phyloP scores from a whole-genome alignment of 2,113 vertebrate genomes.

The Gorsachius goisagi region DNA sequence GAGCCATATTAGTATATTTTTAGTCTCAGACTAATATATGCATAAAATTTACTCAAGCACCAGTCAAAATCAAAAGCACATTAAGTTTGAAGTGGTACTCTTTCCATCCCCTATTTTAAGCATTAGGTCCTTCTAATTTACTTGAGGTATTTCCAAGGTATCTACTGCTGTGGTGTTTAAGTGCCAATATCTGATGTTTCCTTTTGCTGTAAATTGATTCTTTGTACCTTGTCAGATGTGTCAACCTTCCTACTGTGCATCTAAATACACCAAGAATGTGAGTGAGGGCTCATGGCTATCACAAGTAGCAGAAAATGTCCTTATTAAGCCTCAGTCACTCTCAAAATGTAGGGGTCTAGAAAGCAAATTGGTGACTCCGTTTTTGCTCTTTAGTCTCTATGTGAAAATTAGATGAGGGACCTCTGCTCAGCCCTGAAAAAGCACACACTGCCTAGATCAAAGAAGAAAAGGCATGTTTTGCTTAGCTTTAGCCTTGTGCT shows the following conservation, averaged over 20 bases:
- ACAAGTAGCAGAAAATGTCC: not conserved
- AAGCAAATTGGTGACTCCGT: not conserved
- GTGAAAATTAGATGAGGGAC: not conserved
- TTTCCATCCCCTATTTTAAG: not conserved
- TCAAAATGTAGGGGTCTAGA: not conserved
- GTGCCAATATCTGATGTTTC: not conserved
- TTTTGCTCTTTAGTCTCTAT: not conserved
- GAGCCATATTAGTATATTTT: not conserved
- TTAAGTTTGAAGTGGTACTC: not conserved
- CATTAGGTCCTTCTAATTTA: not conserved
- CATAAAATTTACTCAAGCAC: not conserved
- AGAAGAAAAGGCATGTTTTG: not conserved
- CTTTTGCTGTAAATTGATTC: constrained; percentile 25
- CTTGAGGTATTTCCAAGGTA: not conserved
- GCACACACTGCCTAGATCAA: not conserved
- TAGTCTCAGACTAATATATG: not conserved
- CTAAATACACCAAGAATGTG: not conserved
- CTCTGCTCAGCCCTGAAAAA: not conserved
- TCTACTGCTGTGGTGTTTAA: not conserved
- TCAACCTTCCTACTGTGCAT: not conserved
- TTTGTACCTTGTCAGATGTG: constrained; percentile 11
- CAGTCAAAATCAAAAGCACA: not conserved
- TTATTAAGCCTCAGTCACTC: not conserved
- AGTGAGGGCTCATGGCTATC: not conserved
- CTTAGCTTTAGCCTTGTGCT: not conserved